Conservation (phyloP, 2,113 vertebrate species). For the Casuarius casuarius region DNA sequence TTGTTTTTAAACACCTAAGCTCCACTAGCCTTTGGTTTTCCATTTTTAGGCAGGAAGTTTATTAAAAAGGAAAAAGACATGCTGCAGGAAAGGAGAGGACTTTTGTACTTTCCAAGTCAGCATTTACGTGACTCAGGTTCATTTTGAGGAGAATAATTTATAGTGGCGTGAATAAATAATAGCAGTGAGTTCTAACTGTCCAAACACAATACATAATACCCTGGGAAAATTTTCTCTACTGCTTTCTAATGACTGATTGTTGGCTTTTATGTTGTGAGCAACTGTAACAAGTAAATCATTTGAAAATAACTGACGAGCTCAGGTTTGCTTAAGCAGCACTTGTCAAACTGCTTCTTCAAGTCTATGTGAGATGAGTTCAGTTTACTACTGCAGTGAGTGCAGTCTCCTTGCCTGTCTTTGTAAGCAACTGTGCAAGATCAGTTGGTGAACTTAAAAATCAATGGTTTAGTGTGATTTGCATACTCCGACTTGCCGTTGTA, state of each 20-base stretch:
- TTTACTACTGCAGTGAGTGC: background rate
- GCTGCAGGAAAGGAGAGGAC: slow-evolving; percentile 29
- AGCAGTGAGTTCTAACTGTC: slow-evolving; percentile 62
- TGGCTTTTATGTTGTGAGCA: slow-evolving; percentile 44
- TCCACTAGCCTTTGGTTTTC: slow-evolving; percentile 63
- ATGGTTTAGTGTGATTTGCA: background rate
- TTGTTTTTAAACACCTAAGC: slow-evolving; percentile 56
- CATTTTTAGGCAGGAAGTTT: slow-evolving; percentile 61
- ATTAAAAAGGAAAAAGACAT: slow-evolving; percentile 1
- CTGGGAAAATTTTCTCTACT: slow-evolving; percentile 42
- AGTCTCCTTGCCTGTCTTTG: background rate
- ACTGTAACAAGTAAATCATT: slow-evolving; percentile 53
- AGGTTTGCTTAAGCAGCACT: slow-evolving; percentile 51
- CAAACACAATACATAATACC: slow-evolving; percentile 63
- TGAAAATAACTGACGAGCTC: slow-evolving; percentile 30
- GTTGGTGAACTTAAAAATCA: background rate
- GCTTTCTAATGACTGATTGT: slow-evolving; percentile 17
- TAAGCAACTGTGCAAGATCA: background rate
- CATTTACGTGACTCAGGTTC: slow-evolving; percentile 69
- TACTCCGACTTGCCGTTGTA: background rate
- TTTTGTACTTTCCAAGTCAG: slow-evolving; percentile 63
- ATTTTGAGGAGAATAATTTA: slow-evolving; percentile 73
- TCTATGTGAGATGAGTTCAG: background rate
- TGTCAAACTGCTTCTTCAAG: slow-evolving; percentile 36
- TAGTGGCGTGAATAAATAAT: slow-evolving; percentile 75